phyloP scores from a whole-genome alignment of 2,888 invertebrate genomes.

The Tromatobia lineatoria region DNA sequence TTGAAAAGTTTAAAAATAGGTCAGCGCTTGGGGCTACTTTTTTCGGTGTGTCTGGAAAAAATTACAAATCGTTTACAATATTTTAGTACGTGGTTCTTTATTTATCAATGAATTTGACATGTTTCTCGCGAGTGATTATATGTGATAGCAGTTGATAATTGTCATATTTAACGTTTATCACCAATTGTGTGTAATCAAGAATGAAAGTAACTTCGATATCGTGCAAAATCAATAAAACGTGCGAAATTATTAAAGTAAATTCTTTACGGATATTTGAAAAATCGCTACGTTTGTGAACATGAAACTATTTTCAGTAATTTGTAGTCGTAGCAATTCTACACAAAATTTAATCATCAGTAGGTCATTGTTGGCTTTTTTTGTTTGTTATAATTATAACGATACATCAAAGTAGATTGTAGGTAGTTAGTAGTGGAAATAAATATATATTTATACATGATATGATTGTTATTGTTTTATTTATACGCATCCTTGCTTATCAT shows the following conservation, averaged over 20 bases:
- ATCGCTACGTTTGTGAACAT: background rate
- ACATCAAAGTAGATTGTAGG: slow-evolving; percentile 21
- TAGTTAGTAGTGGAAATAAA: slow-evolving; percentile 45
- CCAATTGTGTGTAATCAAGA: background rate
- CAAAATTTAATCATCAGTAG: slow-evolving; percentile 32
- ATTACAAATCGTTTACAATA: no score
- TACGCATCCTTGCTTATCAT: slow-evolving; percentile 43
- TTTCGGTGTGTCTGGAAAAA: no score
- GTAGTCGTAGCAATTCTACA: background rate
- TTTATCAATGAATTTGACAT: no score
- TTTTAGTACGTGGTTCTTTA: no score
- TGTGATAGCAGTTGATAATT: background rate
- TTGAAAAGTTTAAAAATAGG: background rate
- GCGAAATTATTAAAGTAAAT: background rate
- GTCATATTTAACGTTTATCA: background rate
- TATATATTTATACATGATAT: slow-evolving; percentile 30
- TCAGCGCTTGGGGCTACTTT: no score
- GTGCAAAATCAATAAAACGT: background rate
- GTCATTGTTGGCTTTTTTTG: slow-evolving; percentile 24
- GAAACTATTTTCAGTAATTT: background rate
- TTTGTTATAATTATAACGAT: slow-evolving; percentile 27
- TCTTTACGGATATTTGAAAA: background rate
- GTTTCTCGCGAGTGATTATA: background rate
- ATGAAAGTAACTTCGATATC: background rate
- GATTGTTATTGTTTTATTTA: slow-evolving; percentile 42